Evolutionary conservation across 2,113 vertebrate genomes (phyloP), one percentile per base, ranked within the genome.

Genomic region (Xiphorhynchus elegans): DNA sequence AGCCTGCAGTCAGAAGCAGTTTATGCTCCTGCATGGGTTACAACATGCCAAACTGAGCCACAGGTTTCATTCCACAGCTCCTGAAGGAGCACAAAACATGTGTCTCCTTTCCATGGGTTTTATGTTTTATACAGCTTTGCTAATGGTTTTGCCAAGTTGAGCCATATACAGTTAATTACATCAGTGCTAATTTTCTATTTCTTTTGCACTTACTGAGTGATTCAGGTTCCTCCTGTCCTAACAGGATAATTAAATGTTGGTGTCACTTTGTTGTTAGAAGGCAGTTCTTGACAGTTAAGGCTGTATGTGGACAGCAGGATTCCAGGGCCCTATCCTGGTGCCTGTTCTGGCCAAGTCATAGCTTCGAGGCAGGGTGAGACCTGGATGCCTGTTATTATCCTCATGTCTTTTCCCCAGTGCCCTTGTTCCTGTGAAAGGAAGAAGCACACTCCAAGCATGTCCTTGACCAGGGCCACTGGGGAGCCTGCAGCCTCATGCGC

Each of bases 21-120:
- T 83, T 1, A 6, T 63, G 59, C 75, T 95, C 17, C 47, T 73
- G 87, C 90, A 95, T 95, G 82, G 67, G 93, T 97, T 96, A 25
- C 33, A 90, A 95, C 95, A 91, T 13, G 95, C 75, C 87, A 76
- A 77, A 55, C 40, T 1, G 8, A 90, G 90, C 87, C 78, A 66
- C 55, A 39, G 67, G 55, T 93, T 94, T 94, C 87, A 69, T 59
- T 92, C 60, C 56, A 26, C 53, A 69, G 81, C 77, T 93, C 67
- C 39, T 40, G 63, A 59, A 93, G 72, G 35, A 94, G 67, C 60
- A 67, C 33, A 53, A n/a, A 80, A 59, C 33, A 8, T 20, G 7
- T 17, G 33, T 55, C 53, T 93, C 47, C 56, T 82, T 87, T 87
- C 78, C 85, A 12, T 16, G 46, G 55, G 63, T 52, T 93, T 90